Percentiles rank a stretch among this genome's conserved stretches.
These are phyloP conservation scores for Oncorhynchus clarkii DNA, from an alignment of 2,113 vertebrate genomes.

Conservation along the genomic window DNA sequence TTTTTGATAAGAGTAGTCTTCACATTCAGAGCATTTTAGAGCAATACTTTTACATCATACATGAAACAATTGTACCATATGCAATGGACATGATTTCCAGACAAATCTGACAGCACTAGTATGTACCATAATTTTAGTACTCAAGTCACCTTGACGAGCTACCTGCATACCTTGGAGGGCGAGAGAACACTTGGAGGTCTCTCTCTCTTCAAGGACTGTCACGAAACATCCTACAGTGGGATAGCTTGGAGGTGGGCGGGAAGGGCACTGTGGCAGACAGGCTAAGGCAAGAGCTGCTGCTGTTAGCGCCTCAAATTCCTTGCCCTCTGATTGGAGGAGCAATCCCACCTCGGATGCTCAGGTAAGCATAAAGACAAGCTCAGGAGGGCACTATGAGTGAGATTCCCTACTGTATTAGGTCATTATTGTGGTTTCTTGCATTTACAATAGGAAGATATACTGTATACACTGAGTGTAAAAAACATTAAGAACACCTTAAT, in stretches of 20 bases:
- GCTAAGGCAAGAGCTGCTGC: constrained; percentile 54
- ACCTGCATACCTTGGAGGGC: constrained; percentile 62
- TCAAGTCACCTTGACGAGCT: constrained; percentile 64
- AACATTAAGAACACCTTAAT: no score
- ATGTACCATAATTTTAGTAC: constrained; percentile 43
- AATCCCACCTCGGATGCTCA: constrained; percentile 42
- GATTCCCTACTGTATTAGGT: not conserved
- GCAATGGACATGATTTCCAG: not conserved
- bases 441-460: not conserved
- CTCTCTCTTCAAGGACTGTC: constrained; percentile 62
- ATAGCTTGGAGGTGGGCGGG: constrained; percentile 44
- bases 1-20: not conserved
- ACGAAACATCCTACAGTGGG: constrained; percentile 54
- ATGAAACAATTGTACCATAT: not conserved
- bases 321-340: constrained; percentile 46
- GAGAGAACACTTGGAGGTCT: constrained; percentile 69
- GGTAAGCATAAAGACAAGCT: constrained; percentile 43
- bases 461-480: no score
- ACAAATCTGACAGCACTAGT: not conserved
- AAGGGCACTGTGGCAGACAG: constrained; percentile 54
- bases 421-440: not conserved
- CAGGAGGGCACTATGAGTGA: not conserved
- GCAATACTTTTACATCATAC: not conserved
- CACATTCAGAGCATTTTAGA: not conserved
- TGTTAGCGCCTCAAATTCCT: not conserved